Evolutionary conservation across 2,113 vertebrate species (phyloP), one percentile per base, ranked within the genome.

Genomic region (Pipra filicauda): DNA sequence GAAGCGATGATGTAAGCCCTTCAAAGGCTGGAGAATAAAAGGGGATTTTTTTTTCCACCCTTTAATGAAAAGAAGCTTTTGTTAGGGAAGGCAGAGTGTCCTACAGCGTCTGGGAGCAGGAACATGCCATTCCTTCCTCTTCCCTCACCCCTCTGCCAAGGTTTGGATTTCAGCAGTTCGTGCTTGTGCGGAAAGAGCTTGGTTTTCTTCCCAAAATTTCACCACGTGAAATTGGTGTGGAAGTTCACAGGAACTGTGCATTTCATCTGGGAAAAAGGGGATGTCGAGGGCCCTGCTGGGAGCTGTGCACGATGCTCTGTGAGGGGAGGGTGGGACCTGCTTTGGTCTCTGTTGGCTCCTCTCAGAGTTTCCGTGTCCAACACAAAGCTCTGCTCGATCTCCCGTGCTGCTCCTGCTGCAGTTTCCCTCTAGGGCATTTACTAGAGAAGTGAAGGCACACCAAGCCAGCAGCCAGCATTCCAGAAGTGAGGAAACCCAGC

Each of bases 21-120:
- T 94, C 66, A 91, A 91, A 96, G 49, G 84, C 85, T 43, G 35
- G 31, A 85, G 91, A 97, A 96, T 86, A 69, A 96, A 97, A 88
- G 87, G 39, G 54, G 24, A 46, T 55, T 79, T 78, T 66, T 66
- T 71, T 78, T 67, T 52, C 78, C 43, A 55, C 70, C 65, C 89
- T 82, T 44, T 11, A 66, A 69, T 97, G 88, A 98, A 98, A 96
- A 96, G 96, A 77, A 86, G 90, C 94, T 95, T 98, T 98, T 96
- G 92, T 96, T 80, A 15, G 66, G 8, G 16, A 84, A 95, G 89
- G 89, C 93, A 93, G 90, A 88, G 65, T 72, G 80, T 69, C 67
- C 67, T 69, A 4, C 59, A 39, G 52, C 37, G 46, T 91, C 88
- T 0, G 4, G 39, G 58, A 95, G 72, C 1, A 0, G 78, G 81